phyloP scores from a whole-genome alignment of 2,113 vertebrate species.

The Porphyrio hochstetteri region DNA sequence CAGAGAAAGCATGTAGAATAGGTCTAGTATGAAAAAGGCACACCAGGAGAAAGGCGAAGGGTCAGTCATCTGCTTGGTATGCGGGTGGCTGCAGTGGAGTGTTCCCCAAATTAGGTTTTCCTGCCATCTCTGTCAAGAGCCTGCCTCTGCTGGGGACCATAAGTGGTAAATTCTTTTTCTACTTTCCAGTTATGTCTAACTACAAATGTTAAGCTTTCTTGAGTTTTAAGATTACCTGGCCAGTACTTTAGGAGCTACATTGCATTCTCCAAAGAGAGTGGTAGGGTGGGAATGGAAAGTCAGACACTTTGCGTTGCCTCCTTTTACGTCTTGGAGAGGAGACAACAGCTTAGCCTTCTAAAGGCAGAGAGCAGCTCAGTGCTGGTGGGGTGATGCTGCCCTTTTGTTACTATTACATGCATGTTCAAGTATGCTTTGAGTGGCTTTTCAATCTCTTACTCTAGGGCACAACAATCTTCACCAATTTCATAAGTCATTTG shows the following conservation, averaged over 20 bases:
- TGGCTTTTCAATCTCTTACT: neutral
- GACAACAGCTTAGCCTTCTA: fast-evolving
- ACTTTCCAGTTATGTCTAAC: neutral
- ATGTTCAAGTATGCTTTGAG: neutral
- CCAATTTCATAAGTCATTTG: neutral
- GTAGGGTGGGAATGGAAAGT: neutral
- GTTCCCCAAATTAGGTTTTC: neutral
- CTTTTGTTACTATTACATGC: neutral
- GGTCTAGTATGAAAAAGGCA: neutral
- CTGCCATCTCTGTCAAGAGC: neutral
- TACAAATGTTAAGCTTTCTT: neutral
- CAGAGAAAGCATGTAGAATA: neutral
- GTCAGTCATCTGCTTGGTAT: too few species aligned
- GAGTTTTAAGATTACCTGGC: neutral
- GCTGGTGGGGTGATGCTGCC: neutral
- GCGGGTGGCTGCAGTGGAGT: neutral
- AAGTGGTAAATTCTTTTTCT: neutral
- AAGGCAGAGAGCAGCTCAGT: neutral
- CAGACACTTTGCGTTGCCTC: neutral
- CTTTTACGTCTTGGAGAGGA: neutral
- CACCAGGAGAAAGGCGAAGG: neutral
- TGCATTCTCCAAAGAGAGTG: neutral
- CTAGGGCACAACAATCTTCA: neutral
- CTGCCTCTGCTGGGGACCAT: neutral
- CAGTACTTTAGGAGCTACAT: neutral